Evolutionary conservation across 2,888 invertebrate genomes (phyloP), one percentile per base, ranked within the genome.

Genomic region (Eupithecia insigniata): DNA sequence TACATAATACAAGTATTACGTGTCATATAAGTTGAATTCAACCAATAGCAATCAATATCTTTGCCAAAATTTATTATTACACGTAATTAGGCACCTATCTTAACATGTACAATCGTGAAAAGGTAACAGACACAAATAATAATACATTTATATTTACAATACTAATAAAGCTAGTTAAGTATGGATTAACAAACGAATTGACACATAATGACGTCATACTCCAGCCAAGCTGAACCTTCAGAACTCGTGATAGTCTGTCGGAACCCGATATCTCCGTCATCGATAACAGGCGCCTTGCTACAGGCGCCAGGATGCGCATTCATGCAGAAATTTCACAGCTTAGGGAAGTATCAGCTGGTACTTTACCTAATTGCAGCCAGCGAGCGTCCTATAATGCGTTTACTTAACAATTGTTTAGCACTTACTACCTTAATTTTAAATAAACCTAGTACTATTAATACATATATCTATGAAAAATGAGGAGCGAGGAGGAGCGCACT

Each of bases 271-370:
- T 78, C 72, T 69, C 71, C 84, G 82, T 82, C 78, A 83, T 85
- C 86, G 87, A 89, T 90, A 89, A 89, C 83, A 79, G 90, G 90
- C 90, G 88, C 88, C 90, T 86, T 83, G 81, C 73, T 77, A 65
- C 88, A 88, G 93, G 92, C 93, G 93, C 92, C 93, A 86, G 82
- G 83, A 79, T 51, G 67, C 79, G 76, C 86, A 82, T 80, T 92
- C 92, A 92, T 89, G 93, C 93, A 92, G 93, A 92, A 92, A 92
- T 85, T 87, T 60, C 58, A 71, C 67, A 74, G 71, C 66, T 60
- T 12, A 74, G 34, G n/a, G 7, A 26, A 26, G 18, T 34, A 2
- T 5, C 32, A 26, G 71, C 66, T 46, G 8, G 60, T 51, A 1
- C 26, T 22, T 51, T 51, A 51, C 22, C 0, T 46, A 22, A 22